Conservation (phyloP, 1,140 invertebrate genomes). For the Brachionus rotundiformis region DNA sequence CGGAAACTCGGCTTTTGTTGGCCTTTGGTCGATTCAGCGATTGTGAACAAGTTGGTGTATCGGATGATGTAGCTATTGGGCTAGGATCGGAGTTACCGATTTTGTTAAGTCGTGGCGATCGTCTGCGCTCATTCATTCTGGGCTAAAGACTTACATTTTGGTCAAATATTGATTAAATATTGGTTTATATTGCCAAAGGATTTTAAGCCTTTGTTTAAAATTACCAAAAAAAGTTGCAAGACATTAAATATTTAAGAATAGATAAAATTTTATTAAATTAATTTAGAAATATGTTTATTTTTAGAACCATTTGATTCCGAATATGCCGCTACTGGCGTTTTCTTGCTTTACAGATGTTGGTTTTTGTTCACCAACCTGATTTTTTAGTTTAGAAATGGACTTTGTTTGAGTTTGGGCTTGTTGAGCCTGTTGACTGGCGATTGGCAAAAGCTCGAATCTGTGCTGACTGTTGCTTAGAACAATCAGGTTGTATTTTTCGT, state of each 20-base stretch:
- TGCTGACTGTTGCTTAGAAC: conserved; percentile 19
- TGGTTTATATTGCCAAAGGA: too few species aligned
- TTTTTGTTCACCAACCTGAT: neutral
- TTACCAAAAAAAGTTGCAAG: too few species aligned
- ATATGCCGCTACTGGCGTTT: neutral
- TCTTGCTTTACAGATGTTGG: neutral
- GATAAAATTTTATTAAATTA: conserved; percentile 5
- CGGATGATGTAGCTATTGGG: neutral
- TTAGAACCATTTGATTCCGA: conserved; percentile 49
- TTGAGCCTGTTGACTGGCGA: conserved; percentile 43
- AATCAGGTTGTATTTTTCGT: conserved; percentile 42
- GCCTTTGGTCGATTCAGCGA: neutral
- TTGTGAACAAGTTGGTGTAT: conserved; percentile 33
- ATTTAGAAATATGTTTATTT: neutral
- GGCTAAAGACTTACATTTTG: neutral
- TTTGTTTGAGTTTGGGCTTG: neutral
- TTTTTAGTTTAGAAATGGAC: neutral
- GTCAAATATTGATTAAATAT: too few species aligned
- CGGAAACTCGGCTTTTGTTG: neutral
- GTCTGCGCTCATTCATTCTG: conserved; percentile 21
- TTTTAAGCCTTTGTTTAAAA: conserved; percentile 41
- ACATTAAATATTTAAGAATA: too few species aligned
- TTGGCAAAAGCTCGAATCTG: conserved; percentile 43
- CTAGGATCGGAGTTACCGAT: neutral
- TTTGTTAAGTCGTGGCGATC: conserved; percentile 37